These are phyloP conservation scores for Psittacula derbiana DNA, from an alignment of 2,797 vertebrate genomes.

Conservation along the genomic window DNA sequence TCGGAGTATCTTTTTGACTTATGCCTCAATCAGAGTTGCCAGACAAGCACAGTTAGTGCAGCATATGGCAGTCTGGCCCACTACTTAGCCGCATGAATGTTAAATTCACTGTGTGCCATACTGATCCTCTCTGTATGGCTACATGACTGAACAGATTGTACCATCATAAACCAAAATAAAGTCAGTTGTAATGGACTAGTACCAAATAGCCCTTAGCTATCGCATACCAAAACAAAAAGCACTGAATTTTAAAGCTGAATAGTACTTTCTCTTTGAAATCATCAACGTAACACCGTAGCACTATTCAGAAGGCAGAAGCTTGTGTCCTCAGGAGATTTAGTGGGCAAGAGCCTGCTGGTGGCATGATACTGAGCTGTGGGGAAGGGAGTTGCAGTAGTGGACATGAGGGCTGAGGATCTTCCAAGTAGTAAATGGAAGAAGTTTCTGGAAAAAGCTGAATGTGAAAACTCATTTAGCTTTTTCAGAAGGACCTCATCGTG, in stretches of 20 bases:
- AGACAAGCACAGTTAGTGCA: not conserved
- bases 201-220: not conserved
- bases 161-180: not conserved
- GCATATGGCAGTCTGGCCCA: not conserved
- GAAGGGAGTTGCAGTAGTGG: not conserved
- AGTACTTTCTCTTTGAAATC: not conserved
- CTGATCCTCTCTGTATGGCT: not conserved
- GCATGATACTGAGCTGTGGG: not conserved
- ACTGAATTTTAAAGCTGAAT: not conserved
- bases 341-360: not conserved
- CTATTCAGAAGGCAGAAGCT: not conserved
- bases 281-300: not conserved
- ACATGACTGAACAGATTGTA: not conserved
- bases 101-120: not conserved
- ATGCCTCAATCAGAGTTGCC: constrained; percentile 21
- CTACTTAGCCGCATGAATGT: not conserved
- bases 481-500: rapidly evolving
- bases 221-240: not conserved
- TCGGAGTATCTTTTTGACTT: constrained; percentile 13
- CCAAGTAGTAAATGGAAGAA: not conserved
- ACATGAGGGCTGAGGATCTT: not conserved
- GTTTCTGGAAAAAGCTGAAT: not conserved
- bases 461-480: not conserved
- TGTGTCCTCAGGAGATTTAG: not conserved
- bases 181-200: not conserved